phyloP scores from a whole-genome alignment of 2,888 invertebrate species.

The Drosophila koepferae region DNA sequence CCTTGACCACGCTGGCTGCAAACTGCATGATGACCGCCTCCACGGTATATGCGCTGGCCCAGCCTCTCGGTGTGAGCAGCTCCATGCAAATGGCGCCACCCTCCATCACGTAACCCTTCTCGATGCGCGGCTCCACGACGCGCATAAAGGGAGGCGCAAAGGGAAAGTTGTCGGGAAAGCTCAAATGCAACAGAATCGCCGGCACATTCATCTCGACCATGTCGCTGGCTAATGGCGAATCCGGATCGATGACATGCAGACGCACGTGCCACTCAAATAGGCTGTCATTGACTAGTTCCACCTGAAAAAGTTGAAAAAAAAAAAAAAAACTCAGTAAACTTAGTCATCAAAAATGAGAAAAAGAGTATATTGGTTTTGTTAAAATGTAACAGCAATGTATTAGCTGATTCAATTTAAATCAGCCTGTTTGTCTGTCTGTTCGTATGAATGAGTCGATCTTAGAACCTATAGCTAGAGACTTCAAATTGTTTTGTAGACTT shows the following conservation, averaged over 20 bases:
- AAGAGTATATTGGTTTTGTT: too few species aligned
- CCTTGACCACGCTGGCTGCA: slow-evolving; percentile 94
- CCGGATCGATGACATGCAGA: slow-evolving; percentile 92
- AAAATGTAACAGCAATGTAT: too few species aligned
- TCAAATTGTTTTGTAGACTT: too few species aligned
- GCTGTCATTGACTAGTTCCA: slow-evolving; percentile 94
- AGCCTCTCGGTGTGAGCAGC: slow-evolving; percentile 93
- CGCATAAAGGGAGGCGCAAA: slow-evolving; percentile 95
- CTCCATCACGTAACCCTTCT: slow-evolving; percentile 95
- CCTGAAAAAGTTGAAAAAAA: slow-evolving; percentile 82
- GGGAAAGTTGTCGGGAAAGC: slow-evolving; percentile 95
- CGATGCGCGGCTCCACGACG: slow-evolving; percentile 92
- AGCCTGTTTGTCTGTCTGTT: too few species aligned
- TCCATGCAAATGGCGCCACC: slow-evolving; percentile 96
- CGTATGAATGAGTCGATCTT: too few species aligned
- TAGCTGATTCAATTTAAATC: too few species aligned
- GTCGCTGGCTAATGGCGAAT: slow-evolving; percentile 93
- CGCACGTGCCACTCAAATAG: slow-evolving; percentile 95
- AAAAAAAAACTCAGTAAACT: background rate
- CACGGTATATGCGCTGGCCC: slow-evolving; percentile 88
- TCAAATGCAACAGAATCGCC: slow-evolving; percentile 91
- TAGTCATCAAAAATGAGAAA: too few species aligned
- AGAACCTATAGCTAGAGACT: too few species aligned
- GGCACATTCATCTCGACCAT: slow-evolving; percentile 91
- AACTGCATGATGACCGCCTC: slow-evolving; percentile 96